A percentile compares a stretch with the other conserved stretches of the same genome.
These are phyloP conservation scores for Leptosomus discolor DNA, from an alignment of 2,113 vertebrate genomes.

Conservation along the genomic window DNA sequence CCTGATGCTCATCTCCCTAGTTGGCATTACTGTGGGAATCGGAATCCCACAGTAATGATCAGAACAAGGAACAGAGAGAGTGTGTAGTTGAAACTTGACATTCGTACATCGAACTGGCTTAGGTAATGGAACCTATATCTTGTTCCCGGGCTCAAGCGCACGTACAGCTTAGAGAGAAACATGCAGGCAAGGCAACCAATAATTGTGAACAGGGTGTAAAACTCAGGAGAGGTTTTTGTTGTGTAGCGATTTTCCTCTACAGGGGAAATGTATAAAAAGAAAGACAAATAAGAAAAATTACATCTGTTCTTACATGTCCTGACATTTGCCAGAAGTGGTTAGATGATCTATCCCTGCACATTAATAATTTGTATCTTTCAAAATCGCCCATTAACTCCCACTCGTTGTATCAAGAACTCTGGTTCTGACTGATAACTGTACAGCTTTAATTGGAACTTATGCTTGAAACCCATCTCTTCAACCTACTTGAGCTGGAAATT, in stretches of 20 bases:
- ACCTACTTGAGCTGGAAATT: background rate
- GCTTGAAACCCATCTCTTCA: background rate
- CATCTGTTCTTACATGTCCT: background rate
- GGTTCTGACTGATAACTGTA: background rate
- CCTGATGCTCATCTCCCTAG: background rate
- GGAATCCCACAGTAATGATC: background rate
- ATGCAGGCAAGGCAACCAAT: background rate
- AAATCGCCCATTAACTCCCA: conserved; percentile 7
- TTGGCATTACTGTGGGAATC: accelerated
- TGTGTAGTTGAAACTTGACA: background rate
- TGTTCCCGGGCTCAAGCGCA: background rate
- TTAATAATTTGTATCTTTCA: background rate
- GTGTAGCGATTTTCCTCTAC: background rate
- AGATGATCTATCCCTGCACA: background rate
- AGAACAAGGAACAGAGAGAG: background rate
- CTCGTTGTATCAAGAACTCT: background rate
- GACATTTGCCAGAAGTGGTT: background rate
- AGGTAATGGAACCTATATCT: background rate
- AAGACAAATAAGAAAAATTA: background rate
- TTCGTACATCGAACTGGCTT: background rate
- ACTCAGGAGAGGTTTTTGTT: background rate
- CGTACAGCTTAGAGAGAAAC: background rate
- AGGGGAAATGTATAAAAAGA: background rate
- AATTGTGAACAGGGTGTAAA: background rate
- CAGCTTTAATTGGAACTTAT: background rate